Conservation (phyloP, 1,140 invertebrate genomes). For the Halyomorpha halys region DNA sequence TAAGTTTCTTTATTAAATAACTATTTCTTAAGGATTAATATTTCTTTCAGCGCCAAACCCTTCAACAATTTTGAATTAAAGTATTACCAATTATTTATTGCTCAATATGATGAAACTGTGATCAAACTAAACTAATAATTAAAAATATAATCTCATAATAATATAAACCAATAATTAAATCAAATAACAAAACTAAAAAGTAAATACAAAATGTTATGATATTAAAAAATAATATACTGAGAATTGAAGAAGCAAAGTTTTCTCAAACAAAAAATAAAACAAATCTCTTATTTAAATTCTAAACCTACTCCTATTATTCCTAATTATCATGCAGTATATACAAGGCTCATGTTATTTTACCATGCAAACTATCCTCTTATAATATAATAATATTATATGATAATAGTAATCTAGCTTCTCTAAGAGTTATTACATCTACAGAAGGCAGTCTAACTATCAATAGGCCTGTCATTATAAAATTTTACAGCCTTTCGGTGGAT, state of each 20-base stretch:
- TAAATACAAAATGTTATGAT: background rate
- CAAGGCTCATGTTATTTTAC: conserved; percentile 12
- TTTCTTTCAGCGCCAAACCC: too few relatives aligned
- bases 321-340: conserved; percentile 15
- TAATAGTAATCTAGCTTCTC: conserved; percentile 10
- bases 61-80: background rate
- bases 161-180: background rate
- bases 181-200: background rate
- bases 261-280: conserved; percentile 14
- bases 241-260: background rate
- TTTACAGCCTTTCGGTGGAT: conserved; percentile 16
- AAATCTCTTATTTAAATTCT: background rate
- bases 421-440: conserved; percentile 16
- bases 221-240: background rate
- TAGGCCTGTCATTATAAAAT: conserved; percentile 19
- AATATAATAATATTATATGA: background rate
- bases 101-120: background rate
- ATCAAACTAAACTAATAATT: background rate
- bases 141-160: background rate
- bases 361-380: conserved; percentile 16
- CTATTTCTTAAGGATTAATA: too few relatives aligned
- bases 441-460: conserved; percentile 16
- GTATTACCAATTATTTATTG: background rate
- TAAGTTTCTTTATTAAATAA: too few relatives aligned
- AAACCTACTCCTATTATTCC: background rate